Base-by-base conservation (phyloP, 35 echinoderm and acorn worm species). In the Eucidaris tribuloides region DNA sequence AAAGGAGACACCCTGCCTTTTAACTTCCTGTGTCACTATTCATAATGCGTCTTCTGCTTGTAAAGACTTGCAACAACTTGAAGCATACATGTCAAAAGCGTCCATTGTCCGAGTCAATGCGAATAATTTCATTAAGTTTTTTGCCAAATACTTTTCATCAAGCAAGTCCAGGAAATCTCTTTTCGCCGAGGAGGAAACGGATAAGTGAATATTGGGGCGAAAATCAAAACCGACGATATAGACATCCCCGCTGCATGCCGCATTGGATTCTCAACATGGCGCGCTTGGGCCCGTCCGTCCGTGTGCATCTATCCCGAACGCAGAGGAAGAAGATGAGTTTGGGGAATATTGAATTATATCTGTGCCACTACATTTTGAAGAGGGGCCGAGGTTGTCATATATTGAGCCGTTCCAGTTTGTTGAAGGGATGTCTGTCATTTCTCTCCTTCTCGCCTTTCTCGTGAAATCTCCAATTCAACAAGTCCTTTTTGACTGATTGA, bases 401-500 rank as follows among this genome's bases (percentile, higher is more conserved):
- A 74, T 74, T 74, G 68, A 74, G 37, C 68, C 68, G 68, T 74
- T 74, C 68, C 68, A 74, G 68, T 74, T 74, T 74, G 37, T 74
- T 74, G 68, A 74, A 74, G 35, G 44, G 68, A 74, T 40, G 68
- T 74, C 68, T 36, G 68, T 74, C 68, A 74, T 74, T 74, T 74
- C 68, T 74, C 41, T 40, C 30, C 66, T 39, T 43, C 65, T 32
- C 31, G 18, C 37, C 28, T 44, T 40, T 38, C 44, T 41, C 41
- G 28, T 74, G 24, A 74, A 74, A 74, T 74, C 68, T 74, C 68
- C 68, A 74, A 74, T 74, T 74, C 68, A 74, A 74, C 68, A 74
- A 44, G 68, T n/a, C n/a, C n/a, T n/a, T n/a, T n/a, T n/a, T n/a
- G n/a, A n/a, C 68, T 74, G 68, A 74, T 74, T 74, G 68, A 74